Evolutionary conservation across 2,797 vertebrate genomes (phyloP).

Genomic region (Notamacropus eugenii): DNA sequence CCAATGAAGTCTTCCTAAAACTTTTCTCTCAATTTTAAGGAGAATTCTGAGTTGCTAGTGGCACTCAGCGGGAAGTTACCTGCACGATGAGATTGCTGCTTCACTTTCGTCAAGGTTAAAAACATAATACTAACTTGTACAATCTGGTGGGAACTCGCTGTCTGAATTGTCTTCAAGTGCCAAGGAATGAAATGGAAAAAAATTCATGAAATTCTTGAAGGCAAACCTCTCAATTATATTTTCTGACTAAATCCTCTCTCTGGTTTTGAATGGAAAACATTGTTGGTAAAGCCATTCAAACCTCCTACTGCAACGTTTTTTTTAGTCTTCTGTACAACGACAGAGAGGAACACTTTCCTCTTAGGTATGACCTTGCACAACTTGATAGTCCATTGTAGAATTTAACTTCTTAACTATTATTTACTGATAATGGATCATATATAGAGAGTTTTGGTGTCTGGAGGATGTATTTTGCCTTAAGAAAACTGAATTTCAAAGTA

Average conservation of each 20-base stretch:
- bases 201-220: conserved; percentile 63
- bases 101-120: conserved; percentile 58
- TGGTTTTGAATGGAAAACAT: conserved; percentile 43
- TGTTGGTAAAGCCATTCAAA: conserved; percentile 24
- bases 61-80: conserved; percentile 24
- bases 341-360: conserved; percentile 37
- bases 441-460: conserved; percentile 5
- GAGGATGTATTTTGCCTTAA: not conserved
- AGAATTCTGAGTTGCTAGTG: conserved; percentile 46
- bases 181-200: conserved; percentile 58
- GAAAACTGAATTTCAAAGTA: conserved; percentile 23
- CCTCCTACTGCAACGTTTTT: not conserved
- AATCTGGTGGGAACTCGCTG: conserved; percentile 35
- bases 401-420: conserved; percentile 24
- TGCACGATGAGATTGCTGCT: conserved; percentile 25
- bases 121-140: conserved; percentile 45
- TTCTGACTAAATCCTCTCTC: conserved; percentile 24
- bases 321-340: not conserved
- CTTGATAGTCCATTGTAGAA: conserved; percentile 10
- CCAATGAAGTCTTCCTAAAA: conserved; percentile 61
- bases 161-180: conserved; percentile 54
- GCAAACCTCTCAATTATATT: conserved; percentile 52
- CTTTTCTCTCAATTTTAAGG: conserved; percentile 60
- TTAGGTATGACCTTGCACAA: not conserved
- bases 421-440: not conserved